Conservation (phyloP, 2,888 invertebrate genomes). For the Idaea biselata region DNA sequence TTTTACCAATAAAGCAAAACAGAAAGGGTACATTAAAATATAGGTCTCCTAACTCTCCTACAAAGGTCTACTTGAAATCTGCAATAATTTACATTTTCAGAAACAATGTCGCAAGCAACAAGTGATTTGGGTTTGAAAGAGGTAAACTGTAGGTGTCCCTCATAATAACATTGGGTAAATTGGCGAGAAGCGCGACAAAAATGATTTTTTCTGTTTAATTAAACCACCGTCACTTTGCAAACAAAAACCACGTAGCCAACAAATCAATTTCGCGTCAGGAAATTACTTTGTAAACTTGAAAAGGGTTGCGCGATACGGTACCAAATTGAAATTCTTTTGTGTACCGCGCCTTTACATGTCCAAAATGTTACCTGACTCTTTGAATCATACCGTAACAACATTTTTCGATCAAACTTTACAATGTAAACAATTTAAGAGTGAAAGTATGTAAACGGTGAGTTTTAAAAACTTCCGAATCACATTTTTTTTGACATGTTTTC, state of each 20-base stretch:
- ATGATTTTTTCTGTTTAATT: conserved; percentile 59
- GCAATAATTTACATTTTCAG: not conserved
- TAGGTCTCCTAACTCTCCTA: not conserved
- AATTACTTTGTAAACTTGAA: conserved; percentile 77
- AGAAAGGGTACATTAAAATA: too few species aligned
- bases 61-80: not conserved
- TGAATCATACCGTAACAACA: conserved; percentile 56
- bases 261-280: conserved; percentile 77
- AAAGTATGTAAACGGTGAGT: not conserved
- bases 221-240: conserved; percentile 64
- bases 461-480: not conserved
- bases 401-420: conserved; percentile 56
- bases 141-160: not conserved
- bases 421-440: conserved; percentile 14
- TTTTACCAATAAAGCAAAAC: too few species aligned
- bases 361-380: conserved; percentile 68
- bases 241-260: conserved; percentile 70
- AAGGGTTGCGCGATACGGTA: conserved; percentile 71
- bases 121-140: not conserved
- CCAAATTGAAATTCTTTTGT: conserved; percentile 80
- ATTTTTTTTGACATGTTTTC: not conserved
- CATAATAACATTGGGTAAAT: not conserved
- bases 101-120: not conserved
- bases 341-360: conserved; percentile 66
- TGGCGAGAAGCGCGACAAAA: conserved; percentile 11